Evolutionary conservation across 2,888 invertebrate genomes (phyloP).

Genomic region (Tridacna crocea): DNA sequence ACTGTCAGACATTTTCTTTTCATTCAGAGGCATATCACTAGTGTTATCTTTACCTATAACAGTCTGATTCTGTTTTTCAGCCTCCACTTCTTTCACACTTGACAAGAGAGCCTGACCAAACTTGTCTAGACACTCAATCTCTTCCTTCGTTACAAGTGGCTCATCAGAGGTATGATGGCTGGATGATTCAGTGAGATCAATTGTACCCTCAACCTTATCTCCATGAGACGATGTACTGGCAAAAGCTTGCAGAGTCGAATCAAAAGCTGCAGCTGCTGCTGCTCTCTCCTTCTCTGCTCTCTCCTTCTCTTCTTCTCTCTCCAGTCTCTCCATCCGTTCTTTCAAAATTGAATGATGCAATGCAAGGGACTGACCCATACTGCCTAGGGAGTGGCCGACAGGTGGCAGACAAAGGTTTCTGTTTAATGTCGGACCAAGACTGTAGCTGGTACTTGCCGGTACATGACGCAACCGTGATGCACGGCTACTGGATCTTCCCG

Average conservation of each 20-base stretch:
- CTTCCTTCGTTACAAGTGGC: constrained; percentile 28
- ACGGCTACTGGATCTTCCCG: constrained; percentile 70
- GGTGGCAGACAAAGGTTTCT: constrained; percentile 82
- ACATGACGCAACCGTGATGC: constrained; percentile 69
- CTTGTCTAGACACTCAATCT: constrained; percentile 52
- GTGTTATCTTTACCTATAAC: constrained; percentile 14
- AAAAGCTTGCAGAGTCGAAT: constrained; percentile 50
- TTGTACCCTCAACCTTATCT: constrained; percentile 18
- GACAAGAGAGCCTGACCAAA: constrained; percentile 66
- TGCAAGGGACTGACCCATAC: constrained; percentile 56
- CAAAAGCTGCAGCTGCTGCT: constrained; percentile 60
- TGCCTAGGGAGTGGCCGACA: constrained; percentile 73
- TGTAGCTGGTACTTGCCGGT: constrained; percentile 67
- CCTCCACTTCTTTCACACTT: constrained; percentile 65
- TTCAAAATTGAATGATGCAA: constrained; percentile 56
- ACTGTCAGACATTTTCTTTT: constrained; percentile 12
- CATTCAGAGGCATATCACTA: not conserved
- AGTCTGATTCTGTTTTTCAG: constrained; percentile 49
- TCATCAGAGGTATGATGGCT: not conserved
- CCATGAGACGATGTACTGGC: constrained; percentile 27
- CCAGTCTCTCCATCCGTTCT: constrained; percentile 55
- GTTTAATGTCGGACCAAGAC: constrained; percentile 75
- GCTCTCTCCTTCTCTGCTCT: constrained; percentile 49
- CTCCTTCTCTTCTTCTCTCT: constrained; percentile 46
- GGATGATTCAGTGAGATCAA: constrained; percentile 12